Evolutionary conservation across 2,113 vertebrate species (phyloP).

Genomic region (Salvator merianae): DNA sequence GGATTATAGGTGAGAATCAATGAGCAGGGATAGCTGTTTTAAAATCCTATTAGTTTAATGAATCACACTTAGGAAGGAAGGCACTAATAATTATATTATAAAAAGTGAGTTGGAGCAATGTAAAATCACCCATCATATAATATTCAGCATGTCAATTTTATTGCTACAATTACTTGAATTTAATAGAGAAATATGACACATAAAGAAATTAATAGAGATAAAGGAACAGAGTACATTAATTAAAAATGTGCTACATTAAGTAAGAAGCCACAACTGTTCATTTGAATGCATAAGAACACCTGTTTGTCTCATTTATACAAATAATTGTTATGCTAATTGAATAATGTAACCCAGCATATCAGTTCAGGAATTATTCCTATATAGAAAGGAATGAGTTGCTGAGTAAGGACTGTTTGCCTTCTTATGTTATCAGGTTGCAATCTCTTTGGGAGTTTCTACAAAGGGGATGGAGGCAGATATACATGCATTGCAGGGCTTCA

Average conservation of each 20-base stretch:
- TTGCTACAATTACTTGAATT: constrained; percentile 57
- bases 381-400: background rate
- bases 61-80: constrained; percentile 56
- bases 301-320: constrained; percentile 39
- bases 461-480: too few species aligned
- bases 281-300: constrained; percentile 49
- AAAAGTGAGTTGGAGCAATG: constrained; percentile 53
- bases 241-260: constrained; percentile 35
- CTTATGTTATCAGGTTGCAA: background rate
- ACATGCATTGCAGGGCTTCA: background rate
- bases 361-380: constrained; percentile 30
- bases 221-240: constrained; percentile 51
- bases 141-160: constrained; percentile 56
- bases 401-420: background rate
- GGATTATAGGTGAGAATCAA: constrained; percentile 34
- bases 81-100: constrained; percentile 59
- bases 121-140: constrained; percentile 59
- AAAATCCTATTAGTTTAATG: constrained; percentile 62
- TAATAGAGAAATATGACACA: constrained; percentile 62
- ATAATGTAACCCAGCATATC: constrained; percentile 15
- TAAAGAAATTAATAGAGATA: constrained; percentile 58
- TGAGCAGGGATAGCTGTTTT: constrained; percentile 43
- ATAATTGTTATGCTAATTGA: constrained; percentile 36
- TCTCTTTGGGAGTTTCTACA: background rate
- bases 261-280: constrained; percentile 43